These are phyloP conservation scores for Cyclura pinguis DNA, from an alignment of 2,797 vertebrate species.

Conservation along the genomic window DNA sequence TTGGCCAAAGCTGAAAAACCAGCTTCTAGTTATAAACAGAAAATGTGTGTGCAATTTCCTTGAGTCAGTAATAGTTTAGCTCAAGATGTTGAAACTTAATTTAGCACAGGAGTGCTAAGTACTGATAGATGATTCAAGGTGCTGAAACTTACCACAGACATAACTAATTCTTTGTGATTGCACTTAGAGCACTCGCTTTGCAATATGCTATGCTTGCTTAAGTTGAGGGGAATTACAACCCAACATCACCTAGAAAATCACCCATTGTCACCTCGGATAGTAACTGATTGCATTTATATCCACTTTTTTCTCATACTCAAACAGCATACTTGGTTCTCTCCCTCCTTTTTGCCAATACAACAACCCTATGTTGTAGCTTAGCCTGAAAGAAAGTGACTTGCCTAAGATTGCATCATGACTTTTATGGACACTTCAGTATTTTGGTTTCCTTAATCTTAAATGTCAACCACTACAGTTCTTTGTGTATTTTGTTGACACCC, in stretches of 20 bases:
- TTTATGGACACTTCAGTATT: background rate
- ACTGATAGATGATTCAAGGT: background rate
- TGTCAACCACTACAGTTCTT: background rate
- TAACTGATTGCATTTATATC: background rate
- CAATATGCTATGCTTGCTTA: too few relatives aligned
- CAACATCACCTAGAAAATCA: background rate
- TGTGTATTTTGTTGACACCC: background rate
- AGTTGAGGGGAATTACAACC: background rate
- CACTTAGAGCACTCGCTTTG: background rate
- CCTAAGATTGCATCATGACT: background rate
- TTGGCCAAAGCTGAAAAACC: too few relatives aligned
- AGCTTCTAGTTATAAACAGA: background rate
- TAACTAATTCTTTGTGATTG: background rate
- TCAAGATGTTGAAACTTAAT: background rate
- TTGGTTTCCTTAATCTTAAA: too few relatives aligned
- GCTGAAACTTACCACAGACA: background rate
- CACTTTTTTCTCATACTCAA: background rate
- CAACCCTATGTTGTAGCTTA: background rate
- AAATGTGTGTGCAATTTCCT: background rate
- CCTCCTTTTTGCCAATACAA: background rate
- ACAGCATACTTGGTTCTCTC: background rate
- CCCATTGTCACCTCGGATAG: background rate
- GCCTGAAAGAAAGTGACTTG: background rate
- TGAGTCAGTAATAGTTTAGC: background rate
- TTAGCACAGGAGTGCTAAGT: accelerated